Evolutionary conservation across 1,140 invertebrate genomes (phyloP).

Genomic region (Aricia agestis): DNA sequence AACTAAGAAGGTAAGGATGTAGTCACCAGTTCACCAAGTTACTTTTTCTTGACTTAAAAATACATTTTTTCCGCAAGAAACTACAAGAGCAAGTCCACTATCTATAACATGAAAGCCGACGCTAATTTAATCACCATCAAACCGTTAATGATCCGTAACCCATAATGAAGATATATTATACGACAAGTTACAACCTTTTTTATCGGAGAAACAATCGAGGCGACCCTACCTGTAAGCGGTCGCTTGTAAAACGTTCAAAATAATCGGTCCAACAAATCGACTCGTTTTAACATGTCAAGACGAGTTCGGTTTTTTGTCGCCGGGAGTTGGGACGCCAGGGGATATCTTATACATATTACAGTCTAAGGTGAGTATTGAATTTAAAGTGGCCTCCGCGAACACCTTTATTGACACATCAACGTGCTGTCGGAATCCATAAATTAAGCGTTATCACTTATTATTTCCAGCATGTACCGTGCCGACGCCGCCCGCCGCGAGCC

Average conservation of each 20-base stretch:
- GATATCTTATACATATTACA: constrained; percentile 68
- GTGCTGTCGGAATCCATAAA: constrained; percentile 23
- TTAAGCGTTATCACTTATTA: constrained; percentile 20
- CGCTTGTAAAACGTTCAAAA: constrained; percentile 53
- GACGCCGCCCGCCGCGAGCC: neutral
- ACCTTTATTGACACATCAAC: constrained; percentile 58
- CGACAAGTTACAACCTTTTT: constrained; percentile 20
- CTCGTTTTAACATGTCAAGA: constrained; percentile 64
- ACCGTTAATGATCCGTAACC: constrained; percentile 15
- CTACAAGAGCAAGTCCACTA: neutral
- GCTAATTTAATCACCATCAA: constrained; percentile 12
- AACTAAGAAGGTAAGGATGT: no score
- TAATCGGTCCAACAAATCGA: constrained; percentile 66
- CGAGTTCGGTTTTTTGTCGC: constrained; percentile 49
- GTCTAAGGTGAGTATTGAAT: constrained; percentile 48
- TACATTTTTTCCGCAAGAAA: neutral
- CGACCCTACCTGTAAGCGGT: constrained; percentile 43
- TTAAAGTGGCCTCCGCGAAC: constrained; percentile 45
- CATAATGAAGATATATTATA: constrained; percentile 24
- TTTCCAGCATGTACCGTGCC: neutral
- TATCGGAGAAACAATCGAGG: constrained; percentile 30
- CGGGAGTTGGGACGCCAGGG: constrained; percentile 49
- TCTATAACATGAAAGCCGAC: neutral
- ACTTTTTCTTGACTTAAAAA: no score
- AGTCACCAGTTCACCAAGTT: no score